Evolutionary conservation across 2,888 invertebrate species (phyloP).

Genomic region (Neoitamus cyanurus): DNA sequence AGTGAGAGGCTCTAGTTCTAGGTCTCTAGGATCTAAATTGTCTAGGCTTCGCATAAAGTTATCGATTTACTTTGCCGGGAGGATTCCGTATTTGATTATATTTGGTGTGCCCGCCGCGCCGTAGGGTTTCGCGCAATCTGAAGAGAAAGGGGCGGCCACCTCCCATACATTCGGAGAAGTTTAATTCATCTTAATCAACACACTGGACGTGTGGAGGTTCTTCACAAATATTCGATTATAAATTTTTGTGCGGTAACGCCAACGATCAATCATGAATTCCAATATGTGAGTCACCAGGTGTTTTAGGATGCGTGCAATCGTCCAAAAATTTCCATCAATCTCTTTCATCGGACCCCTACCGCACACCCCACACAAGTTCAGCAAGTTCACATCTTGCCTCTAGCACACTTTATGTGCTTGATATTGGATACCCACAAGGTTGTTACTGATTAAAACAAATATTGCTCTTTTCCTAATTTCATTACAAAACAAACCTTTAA

Average conservation of each 20-base stretch:
- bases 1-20: not conserved
- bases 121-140: not conserved
- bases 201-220: not conserved
- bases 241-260: not conserved
- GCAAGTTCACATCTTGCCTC: not conserved
- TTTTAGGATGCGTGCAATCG: not conserved
- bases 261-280: not conserved
- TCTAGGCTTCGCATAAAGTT: not conserved
- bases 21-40: not conserved
- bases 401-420: not conserved
- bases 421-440: not conserved
- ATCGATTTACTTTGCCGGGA: not conserved
- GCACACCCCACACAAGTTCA: not conserved
- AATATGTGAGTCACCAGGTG: not conserved
- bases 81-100: not conserved
- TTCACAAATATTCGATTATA: not conserved
- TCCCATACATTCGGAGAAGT: not conserved
- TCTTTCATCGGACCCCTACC: not conserved
- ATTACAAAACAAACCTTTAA: not conserved
- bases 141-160: not conserved
- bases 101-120: not conserved
- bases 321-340: not conserved
- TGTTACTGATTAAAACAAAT: not conserved
- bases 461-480: not conserved
- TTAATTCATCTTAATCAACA: not conserved